Conservation (phyloP, 2,797 vertebrate genomes). For the Scolopax bukidnonensis region DNA sequence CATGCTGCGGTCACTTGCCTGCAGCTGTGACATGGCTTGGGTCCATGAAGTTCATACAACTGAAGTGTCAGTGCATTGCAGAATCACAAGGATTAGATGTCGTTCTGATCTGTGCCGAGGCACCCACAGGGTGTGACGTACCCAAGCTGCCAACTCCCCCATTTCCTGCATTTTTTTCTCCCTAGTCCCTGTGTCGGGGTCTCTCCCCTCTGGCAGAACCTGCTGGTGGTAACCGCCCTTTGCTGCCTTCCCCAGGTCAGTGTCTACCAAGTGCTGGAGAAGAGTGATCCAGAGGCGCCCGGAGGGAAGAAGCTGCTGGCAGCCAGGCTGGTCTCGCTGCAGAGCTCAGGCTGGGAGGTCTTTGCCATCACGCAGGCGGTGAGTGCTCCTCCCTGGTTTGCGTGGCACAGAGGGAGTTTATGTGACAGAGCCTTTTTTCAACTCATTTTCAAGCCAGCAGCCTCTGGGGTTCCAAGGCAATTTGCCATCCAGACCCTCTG, state of each 20-base stretch:
- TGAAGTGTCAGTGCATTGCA: accelerated
- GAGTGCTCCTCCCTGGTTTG: slow-evolving; percentile 40
- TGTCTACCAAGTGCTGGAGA: slow-evolving; percentile 86
- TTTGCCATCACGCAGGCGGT: slow-evolving; percentile 90
- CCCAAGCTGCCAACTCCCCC: background rate
- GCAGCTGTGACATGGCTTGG: accelerated
- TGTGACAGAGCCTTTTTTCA: background rate
- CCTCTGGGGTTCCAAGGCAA: background rate
- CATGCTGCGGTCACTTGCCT: accelerated
- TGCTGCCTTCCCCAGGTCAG: slow-evolving; percentile 79
- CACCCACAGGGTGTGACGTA: background rate
- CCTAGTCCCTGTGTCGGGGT: accelerated
- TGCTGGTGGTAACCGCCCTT: background rate
- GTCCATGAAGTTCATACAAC: background rate
- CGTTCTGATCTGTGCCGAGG: background rate
- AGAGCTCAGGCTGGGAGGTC: slow-evolving; percentile 89
- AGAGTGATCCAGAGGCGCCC: slow-evolving; percentile 65
- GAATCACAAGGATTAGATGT: background rate
- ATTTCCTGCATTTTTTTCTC: background rate
- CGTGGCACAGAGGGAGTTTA: background rate
- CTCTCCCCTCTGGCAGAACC: background rate
- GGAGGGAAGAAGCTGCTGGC: slow-evolving; percentile 84
- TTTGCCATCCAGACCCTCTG: background rate
- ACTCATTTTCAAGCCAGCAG: background rate
- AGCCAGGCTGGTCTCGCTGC: slow-evolving; percentile 83